These are phyloP conservation scores for Andrena flavipes DNA, from an alignment of 2,888 invertebrate species.

Conservation along the genomic window DNA sequence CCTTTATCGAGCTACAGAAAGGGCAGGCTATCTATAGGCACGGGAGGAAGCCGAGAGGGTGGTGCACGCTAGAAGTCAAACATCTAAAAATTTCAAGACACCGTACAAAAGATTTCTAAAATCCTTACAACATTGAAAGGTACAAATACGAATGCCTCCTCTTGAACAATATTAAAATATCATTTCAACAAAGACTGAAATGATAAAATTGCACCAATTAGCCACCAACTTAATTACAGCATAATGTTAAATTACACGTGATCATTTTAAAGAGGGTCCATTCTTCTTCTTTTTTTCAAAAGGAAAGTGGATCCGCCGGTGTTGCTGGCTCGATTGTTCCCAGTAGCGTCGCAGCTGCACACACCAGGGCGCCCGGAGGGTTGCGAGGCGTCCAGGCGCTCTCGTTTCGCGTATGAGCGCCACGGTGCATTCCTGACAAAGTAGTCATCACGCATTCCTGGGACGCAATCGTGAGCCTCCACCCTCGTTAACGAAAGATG, in stretches of 20 bases:
- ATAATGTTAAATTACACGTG: too few relatives aligned
- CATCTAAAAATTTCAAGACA: neutral
- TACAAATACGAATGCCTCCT: too few relatives aligned
- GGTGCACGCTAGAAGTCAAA: neutral
- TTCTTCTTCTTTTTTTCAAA: neutral
- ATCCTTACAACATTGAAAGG: too few relatives aligned
- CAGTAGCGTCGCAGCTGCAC: constrained; percentile 52
- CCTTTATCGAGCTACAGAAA: constrained; percentile 62
- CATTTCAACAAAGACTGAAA: too few relatives aligned
- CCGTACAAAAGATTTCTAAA: too few relatives aligned
- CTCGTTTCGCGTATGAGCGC: constrained; percentile 62
- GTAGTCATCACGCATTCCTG: constrained; percentile 83
- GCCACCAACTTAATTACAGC: too few relatives aligned
- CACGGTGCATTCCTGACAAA: constrained; percentile 80
- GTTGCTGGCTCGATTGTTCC: neutral
- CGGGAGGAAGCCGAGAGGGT: constrained; percentile 11
- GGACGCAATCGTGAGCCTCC: constrained; percentile 80
- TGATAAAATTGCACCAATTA: too few relatives aligned
- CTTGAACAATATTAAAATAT: too few relatives aligned
- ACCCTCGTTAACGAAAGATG: constrained; percentile 79
- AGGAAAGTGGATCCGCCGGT: neutral
- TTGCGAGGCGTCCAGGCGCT: constrained; percentile 29
- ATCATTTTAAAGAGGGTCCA: too few relatives aligned
- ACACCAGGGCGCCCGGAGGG: constrained; percentile 28
- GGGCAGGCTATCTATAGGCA: constrained; percentile 59